phyloP scores from a whole-genome alignment of 2,797 vertebrate species.

The Pantherophis alleghaniensis region DNA sequence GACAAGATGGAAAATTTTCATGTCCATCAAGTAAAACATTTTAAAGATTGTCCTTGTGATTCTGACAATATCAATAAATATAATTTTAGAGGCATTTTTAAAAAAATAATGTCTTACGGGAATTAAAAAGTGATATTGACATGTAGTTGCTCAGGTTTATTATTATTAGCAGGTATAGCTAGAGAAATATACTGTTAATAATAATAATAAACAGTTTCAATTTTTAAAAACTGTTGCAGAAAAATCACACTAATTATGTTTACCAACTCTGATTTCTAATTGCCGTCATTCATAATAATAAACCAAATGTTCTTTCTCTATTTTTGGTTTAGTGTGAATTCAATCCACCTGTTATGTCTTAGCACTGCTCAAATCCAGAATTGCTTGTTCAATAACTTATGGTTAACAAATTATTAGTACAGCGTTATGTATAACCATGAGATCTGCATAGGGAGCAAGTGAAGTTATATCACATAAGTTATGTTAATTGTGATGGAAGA shows the following conservation, averaged over 20 bases:
- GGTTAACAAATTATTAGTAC: not conserved
- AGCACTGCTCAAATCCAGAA: not conserved
- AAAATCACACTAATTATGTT: not conserved
- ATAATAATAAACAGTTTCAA: not conserved
- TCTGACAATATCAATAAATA: not conserved
- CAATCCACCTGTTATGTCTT: not conserved
- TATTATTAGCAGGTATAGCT: not conserved
- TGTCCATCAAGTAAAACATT: not conserved
- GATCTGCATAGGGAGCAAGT: not conserved
- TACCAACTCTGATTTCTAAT: not conserved
- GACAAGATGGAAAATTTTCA: not conserved
- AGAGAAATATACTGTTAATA: not conserved
- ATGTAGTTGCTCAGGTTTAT: not conserved
- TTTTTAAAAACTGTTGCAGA: not conserved
- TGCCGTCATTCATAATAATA: not conserved
- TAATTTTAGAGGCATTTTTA: not conserved
- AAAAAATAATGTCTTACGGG: not conserved
- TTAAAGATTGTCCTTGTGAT: not conserved
- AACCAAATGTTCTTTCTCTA: not conserved
- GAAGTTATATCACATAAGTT: not conserved
- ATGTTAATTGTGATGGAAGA: not conserved
- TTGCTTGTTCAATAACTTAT: not conserved
- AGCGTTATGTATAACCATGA: not conserved
- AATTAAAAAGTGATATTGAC: not conserved
- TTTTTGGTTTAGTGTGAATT: not conserved